These are phyloP conservation scores for Hippocampus guttulatus DNA, from an alignment of 2,113 vertebrate species.

Conservation along the genomic window DNA sequence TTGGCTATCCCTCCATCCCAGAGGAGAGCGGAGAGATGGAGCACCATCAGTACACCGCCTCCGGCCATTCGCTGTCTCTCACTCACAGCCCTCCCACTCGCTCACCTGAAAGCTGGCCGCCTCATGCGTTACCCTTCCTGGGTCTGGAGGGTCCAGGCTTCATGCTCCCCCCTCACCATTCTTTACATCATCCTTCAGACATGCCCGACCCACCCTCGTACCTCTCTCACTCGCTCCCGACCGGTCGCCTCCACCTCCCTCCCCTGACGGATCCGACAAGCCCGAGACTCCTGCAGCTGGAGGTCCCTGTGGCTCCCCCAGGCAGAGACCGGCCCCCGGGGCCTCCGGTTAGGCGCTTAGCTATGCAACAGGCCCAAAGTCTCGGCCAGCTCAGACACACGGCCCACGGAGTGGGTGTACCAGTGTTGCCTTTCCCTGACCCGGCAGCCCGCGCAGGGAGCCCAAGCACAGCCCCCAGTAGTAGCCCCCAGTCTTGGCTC, in stretches of 20 bases:
- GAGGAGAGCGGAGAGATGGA: conserved; percentile 88
- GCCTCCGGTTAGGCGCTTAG: conserved; percentile 88
- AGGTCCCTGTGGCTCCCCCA: conserved; percentile 86
- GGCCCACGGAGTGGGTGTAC: conserved; percentile 97
- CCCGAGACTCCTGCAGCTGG: conserved; percentile 92
- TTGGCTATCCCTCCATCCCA: conserved; percentile 89
- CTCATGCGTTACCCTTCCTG: conserved; percentile 87
- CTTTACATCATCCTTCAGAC: conserved; percentile 79
- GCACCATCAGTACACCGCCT: conserved; percentile 78
- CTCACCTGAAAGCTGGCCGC: conserved; percentile 92
- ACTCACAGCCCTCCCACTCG: conserved; percentile 87
- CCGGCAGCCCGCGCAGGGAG: conserved; percentile 82
- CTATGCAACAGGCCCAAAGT: conserved; percentile 94
- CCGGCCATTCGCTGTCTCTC: conserved; percentile 90
- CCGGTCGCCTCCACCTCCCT: conserved; percentile 66
- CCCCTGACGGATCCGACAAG: conserved; percentile 76
- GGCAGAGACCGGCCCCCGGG: conserved; percentile 80
- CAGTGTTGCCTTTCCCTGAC: conserved; percentile 99
- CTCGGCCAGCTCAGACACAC: conserved; percentile 99
- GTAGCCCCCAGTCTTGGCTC: conserved; percentile 90
- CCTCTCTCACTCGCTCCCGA: conserved; percentile 64
- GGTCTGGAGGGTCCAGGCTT: conserved; percentile 86
- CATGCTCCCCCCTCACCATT: conserved; percentile 84
- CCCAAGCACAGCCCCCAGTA: conserved; percentile 89
- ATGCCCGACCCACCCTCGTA: conserved; percentile 80